Percentiles rank a stretch among this genome's conserved stretches.
Evolutionary conservation across 2,113 vertebrate species (phyloP).

Genomic region (Mormyrus lacerda): DNA sequence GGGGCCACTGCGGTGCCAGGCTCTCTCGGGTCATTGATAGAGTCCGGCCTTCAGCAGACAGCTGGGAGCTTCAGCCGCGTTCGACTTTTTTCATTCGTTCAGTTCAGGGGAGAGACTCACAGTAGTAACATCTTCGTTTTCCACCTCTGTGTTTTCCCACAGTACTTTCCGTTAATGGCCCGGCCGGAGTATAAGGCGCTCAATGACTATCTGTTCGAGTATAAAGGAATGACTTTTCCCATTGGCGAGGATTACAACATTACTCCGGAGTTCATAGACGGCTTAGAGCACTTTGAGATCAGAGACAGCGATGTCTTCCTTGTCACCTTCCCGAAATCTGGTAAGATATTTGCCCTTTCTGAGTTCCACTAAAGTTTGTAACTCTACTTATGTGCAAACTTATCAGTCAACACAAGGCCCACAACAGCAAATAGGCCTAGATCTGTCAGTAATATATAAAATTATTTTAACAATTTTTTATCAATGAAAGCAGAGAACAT

Average conservation of each 20-base stretch:
- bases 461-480: neutral
- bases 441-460: neutral
- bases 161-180: slow-evolving; percentile 20
- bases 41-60: neutral
- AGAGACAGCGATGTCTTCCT: slow-evolving; percentile 49
- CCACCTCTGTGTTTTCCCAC: neutral
- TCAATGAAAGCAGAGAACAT: neutral
- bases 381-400: neutral
- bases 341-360: slow-evolving; percentile 33
- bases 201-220: slow-evolving; percentile 27
- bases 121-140: neutral
- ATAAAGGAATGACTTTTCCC: slow-evolving; percentile 38
- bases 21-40: neutral
- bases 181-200: slow-evolving; percentile 30
- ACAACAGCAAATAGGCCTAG: neutral
- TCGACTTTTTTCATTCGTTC: neutral
- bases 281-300: slow-evolving; percentile 47
- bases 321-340: slow-evolving; percentile 52
- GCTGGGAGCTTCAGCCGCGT: neutral
- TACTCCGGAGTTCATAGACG: slow-evolving; percentile 31
- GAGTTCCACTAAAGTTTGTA: neutral
- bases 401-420: neutral
- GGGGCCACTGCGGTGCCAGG: neutral
- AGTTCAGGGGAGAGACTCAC: neutral
- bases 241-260: fast-evolving